Percentiles rank a stretch among this genome's conserved stretches.
phyloP scores from a whole-genome alignment of 2,113 vertebrate genomes.

The Pterocles burchelli region DNA sequence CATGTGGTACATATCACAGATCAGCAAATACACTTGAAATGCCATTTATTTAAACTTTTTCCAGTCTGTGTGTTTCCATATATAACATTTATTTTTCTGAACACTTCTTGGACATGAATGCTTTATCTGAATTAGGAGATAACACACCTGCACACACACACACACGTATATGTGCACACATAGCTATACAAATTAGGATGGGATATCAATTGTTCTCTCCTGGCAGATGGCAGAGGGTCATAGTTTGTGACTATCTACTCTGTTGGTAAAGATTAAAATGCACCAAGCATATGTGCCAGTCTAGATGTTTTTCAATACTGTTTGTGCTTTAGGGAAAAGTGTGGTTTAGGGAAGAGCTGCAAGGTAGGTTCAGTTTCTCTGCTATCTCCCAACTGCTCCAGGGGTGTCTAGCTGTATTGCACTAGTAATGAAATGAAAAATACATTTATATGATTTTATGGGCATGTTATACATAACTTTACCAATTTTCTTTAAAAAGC shows the following conservation, averaged over 20 bases:
- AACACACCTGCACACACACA: accelerated
- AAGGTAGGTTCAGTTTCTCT: neutral
- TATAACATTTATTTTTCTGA: neutral
- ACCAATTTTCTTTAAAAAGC: neutral
- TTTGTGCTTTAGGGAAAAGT: neutral
- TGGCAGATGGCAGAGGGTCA: accelerated
- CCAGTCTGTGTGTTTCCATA: neutral
- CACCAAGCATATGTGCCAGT: neutral
- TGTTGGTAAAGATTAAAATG: neutral
- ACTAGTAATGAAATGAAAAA: neutral
- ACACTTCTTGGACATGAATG: neutral
- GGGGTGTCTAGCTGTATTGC: neutral
- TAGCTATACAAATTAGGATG: neutral
- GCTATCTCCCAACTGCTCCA: neutral
- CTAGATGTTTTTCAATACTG: neutral
- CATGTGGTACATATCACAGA: neutral
- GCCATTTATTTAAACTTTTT: neutral
- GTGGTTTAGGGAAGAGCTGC: neutral
- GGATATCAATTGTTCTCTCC: neutral
- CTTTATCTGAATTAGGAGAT: neutral
- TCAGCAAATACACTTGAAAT: neutral
- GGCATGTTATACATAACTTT: neutral
- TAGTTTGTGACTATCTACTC: neutral
- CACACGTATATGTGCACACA: too few species aligned
- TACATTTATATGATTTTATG: neutral